Conservation (phyloP, 2,113 vertebrate species). For the Macroglossus sobrinus region DNA sequence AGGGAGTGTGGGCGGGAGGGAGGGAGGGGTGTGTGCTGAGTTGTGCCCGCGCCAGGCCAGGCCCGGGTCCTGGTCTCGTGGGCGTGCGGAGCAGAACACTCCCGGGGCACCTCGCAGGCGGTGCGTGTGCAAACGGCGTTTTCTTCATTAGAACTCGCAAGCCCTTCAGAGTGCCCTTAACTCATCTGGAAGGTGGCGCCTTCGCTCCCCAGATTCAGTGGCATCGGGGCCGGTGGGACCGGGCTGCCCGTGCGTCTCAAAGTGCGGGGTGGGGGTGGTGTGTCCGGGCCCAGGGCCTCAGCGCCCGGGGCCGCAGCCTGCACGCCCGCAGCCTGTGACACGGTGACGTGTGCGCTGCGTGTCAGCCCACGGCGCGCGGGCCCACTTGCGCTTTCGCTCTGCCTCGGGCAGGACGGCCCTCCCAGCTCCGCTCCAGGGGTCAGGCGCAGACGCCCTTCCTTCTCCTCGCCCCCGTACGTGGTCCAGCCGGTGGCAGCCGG, state of each 20-base stretch:
- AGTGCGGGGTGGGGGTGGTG: too few relatives aligned
- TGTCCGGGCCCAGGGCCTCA: too few relatives aligned
- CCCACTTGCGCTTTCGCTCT: too few relatives aligned
- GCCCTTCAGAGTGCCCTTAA: not conserved
- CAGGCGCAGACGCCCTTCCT: not conserved
- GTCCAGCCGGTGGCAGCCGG: not conserved
- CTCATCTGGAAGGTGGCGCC: not conserved
- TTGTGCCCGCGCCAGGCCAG: too few relatives aligned
- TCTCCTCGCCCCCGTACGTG: fast-evolving
- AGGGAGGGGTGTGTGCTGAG: too few relatives aligned
- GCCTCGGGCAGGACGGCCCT: too few relatives aligned
- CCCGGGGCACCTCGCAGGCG: not conserved
- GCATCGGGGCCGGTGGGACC: not conserved
- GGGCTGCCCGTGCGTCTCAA: not conserved
- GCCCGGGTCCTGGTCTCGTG: not conserved
- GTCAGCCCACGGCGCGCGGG: too few relatives aligned
- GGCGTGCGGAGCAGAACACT: not conserved
- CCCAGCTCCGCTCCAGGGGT: not conserved
- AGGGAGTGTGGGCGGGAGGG: too few relatives aligned
- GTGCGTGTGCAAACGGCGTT: not conserved
- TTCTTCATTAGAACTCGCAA: not conserved
- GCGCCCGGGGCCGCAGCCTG: too few relatives aligned
- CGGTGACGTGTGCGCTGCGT: too few relatives aligned
- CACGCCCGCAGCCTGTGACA: too few relatives aligned
- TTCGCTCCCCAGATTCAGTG: not conserved